Percentiles rank a stretch among this genome's conserved stretches.
Conservation (phyloP, 2,888 invertebrate species). For the Drosophila niveifrons region DNA sequence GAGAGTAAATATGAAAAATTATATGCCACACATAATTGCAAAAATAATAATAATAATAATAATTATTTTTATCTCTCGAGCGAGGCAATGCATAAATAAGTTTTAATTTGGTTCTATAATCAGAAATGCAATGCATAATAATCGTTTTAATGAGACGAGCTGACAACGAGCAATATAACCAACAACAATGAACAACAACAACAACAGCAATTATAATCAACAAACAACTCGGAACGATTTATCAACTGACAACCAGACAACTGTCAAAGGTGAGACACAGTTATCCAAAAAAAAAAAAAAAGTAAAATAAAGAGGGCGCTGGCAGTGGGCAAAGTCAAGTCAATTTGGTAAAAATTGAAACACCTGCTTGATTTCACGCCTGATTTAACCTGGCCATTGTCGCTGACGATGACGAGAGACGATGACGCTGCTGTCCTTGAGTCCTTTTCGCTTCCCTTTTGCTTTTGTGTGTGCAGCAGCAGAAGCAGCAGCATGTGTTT, state of each 20-base stretch:
- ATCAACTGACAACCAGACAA: slow-evolving; percentile 55
- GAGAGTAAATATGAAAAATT: slow-evolving; percentile 67
- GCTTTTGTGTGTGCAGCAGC: slow-evolving; percentile 43
- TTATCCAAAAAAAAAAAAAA: not conserved
- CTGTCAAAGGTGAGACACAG: slow-evolving; percentile 31
- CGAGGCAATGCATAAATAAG: slow-evolving; percentile 69
- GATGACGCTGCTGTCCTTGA: slow-evolving; percentile 18
- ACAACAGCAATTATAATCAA: slow-evolving; percentile 20
- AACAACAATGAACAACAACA: slow-evolving; percentile 24
- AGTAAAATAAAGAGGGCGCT: not conserved
- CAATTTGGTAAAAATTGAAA: slow-evolving; percentile 80
- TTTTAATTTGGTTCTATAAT: slow-evolving; percentile 77
- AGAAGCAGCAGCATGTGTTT: slow-evolving; percentile 69
- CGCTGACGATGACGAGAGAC: slow-evolving; percentile 35
- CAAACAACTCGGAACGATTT: slow-evolving; percentile 45
- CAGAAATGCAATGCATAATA: slow-evolving; percentile 77
- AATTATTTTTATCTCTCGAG: slow-evolving; percentile 46
- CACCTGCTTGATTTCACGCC: slow-evolving; percentile 82
- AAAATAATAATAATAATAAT: slow-evolving; percentile 61
- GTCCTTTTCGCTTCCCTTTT: slow-evolving; percentile 7
- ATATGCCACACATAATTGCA: slow-evolving; percentile 55
- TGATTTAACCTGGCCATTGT: slow-evolving; percentile 81
- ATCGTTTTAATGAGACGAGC: slow-evolving; percentile 74
- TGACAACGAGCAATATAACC: slow-evolving; percentile 49
- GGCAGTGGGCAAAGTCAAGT: slow-evolving; percentile 60